Conservation (phyloP, 1,140 invertebrate genomes). For the Tribolium castaneum region DNA sequence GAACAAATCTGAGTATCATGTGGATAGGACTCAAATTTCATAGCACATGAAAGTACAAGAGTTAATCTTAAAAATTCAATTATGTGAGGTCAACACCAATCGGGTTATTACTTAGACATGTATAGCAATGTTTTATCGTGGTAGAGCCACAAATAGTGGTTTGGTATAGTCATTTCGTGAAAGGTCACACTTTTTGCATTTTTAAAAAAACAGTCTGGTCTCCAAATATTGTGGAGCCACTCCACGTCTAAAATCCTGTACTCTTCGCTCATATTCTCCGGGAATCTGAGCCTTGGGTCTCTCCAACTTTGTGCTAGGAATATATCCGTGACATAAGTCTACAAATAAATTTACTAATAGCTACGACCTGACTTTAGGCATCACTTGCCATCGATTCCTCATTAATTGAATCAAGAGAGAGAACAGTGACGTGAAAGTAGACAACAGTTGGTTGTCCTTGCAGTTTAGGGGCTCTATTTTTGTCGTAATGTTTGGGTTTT, state of each 20-base stretch:
- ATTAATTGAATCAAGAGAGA: slow-evolving; percentile 89
- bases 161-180: slow-evolving; percentile 94
- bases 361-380: background rate
- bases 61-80: slow-evolving; percentile 75
- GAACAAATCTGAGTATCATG: slow-evolving; percentile 91
- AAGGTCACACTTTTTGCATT: slow-evolving; percentile 94
- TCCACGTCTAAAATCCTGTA: slow-evolving; percentile 90
- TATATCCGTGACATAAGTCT: slow-evolving; percentile 94
- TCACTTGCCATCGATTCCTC: slow-evolving; percentile 89
- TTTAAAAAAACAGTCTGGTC: slow-evolving; percentile 93
- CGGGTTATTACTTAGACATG: slow-evolving; percentile 83
- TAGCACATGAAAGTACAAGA: slow-evolving; percentile 87
- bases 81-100: background rate
- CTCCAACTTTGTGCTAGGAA: slow-evolving; percentile 93
- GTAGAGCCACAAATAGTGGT: slow-evolving; percentile 92
- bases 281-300: slow-evolving; percentile 84
- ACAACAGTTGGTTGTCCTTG: slow-evolving; percentile 86
- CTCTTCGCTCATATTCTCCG: slow-evolving; percentile 93
- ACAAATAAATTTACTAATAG: slow-evolving; percentile 53
- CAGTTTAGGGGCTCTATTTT: slow-evolving; percentile 87
- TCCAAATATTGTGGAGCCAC: slow-evolving; percentile 92
- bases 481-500: slow-evolving; percentile 88
- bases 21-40: slow-evolving; percentile 94
- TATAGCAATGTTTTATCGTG: slow-evolving; percentile 91
- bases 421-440: slow-evolving; percentile 89